Percentiles rank a stretch among this genome's conserved stretches.
Evolutionary conservation across 2,113 vertebrate genomes (phyloP).

Genomic region (Zapornia atra): DNA sequence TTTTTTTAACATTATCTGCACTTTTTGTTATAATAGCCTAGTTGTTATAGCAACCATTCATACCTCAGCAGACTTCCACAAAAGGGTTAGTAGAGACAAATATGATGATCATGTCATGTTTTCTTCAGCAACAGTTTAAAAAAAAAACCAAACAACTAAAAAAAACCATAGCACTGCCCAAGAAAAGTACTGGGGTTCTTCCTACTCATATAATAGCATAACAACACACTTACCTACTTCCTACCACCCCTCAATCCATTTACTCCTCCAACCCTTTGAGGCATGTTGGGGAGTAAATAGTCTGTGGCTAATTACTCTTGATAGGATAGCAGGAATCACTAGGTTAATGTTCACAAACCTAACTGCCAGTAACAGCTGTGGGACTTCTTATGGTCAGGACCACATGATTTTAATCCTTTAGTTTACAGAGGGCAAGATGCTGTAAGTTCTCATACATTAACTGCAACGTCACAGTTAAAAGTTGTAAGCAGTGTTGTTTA

Average conservation of each 20-base stretch:
- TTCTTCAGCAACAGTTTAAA: neutral
- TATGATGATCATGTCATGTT: neutral
- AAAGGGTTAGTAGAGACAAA: neutral
- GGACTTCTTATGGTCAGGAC: neutral
- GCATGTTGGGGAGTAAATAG: neutral
- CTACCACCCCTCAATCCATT: neutral
- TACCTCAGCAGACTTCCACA: neutral
- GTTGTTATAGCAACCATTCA: conserved; percentile 32
- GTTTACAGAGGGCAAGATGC: neutral
- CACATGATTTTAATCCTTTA: neutral
- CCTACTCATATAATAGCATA: neutral
- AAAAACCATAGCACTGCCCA: neutral
- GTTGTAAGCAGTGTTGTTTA: neutral
- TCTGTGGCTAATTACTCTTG: neutral
- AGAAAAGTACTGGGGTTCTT: neutral
- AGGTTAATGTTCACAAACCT: neutral
- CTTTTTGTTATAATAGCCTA: neutral
- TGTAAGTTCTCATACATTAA: neutral
- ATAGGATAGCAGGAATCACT: neutral
- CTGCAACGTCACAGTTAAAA: neutral
- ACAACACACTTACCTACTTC: neutral
- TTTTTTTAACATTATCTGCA: neutral
- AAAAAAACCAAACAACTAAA: neutral
- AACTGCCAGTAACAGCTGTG: neutral
- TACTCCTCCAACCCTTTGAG: neutral